Evolutionary conservation across 2,797 vertebrate species (phyloP).

Genomic region (Crax fasciolata): DNA sequence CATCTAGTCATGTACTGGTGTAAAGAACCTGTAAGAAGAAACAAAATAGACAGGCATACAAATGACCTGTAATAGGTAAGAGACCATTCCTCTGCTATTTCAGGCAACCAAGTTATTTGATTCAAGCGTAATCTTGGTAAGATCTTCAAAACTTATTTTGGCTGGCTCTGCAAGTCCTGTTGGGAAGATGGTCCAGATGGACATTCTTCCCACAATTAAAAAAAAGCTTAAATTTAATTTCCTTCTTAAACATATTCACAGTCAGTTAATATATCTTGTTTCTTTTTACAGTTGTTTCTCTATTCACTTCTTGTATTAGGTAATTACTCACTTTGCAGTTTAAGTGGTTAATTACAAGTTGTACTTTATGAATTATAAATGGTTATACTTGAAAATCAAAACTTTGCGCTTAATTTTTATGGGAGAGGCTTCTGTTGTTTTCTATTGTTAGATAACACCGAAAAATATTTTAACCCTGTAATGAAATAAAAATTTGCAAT

Average conservation of each 20-base stretch:
- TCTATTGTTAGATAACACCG: not conserved
- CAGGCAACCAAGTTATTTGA: not conserved
- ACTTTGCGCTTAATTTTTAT: not conserved
- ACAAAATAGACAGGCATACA: not conserved
- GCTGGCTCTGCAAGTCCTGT: not conserved
- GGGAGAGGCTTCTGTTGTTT: not conserved
- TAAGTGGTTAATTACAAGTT: slow-evolving; percentile 16
- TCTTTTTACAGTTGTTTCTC: not conserved
- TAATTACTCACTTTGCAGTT: not conserved
- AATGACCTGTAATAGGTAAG: not conserved
- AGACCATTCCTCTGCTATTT: not conserved
- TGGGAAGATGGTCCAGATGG: not conserved
- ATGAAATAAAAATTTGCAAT: not conserved
- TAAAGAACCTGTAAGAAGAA: slow-evolving; percentile 10
- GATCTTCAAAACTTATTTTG: not conserved
- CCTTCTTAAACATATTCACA: not conserved
- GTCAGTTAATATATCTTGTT: not conserved
- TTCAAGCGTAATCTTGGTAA: slow-evolving; percentile 1
- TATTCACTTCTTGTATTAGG: not conserved
- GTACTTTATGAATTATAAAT: slow-evolving; percentile 16
- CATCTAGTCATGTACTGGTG: not conserved
- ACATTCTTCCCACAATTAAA: not conserved
- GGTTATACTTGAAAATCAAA: not conserved
- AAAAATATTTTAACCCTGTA: slow-evolving; percentile 12
- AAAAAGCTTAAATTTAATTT: not conserved